These are phyloP conservation scores for Athetis lepigone DNA, from an alignment of 2,888 invertebrate species.

Conservation along the genomic window DNA sequence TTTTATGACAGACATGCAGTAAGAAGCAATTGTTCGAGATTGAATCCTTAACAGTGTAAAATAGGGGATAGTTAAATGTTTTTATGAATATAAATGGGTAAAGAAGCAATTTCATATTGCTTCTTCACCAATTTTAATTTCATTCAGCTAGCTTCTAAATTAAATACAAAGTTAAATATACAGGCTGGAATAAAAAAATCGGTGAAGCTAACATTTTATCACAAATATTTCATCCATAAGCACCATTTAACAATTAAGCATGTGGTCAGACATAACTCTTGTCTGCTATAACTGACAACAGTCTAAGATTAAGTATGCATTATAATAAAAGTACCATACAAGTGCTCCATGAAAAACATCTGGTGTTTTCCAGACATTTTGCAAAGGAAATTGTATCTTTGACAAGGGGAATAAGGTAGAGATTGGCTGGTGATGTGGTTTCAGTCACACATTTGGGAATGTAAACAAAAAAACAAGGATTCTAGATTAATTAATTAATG, in stretches of 20 bases:
- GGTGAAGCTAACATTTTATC: not conserved
- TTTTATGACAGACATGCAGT: no score
- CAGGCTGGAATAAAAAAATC: not conserved
- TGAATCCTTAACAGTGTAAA: no score
- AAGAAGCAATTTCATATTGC: no score
- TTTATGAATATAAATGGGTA: no score
- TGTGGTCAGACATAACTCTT: slow-evolving; percentile 52
- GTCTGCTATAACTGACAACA: slow-evolving; percentile 48
- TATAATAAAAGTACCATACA: slow-evolving; percentile 44
- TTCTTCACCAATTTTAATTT: no score
- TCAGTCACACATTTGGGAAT: slow-evolving; percentile 24
- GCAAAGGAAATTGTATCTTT: slow-evolving; percentile 27
- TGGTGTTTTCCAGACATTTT: slow-evolving; percentile 24
- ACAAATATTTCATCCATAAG: slow-evolving; percentile 19
- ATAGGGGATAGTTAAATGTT: no score
- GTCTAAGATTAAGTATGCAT: slow-evolving; percentile 45
- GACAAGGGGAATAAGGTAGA: not conserved
- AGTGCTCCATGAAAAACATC: slow-evolving; percentile 51
- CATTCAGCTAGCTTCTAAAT: no score
- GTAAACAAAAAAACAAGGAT: slow-evolving; percentile 53
- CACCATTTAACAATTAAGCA: slow-evolving; percentile 32
- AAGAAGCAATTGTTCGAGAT: no score
- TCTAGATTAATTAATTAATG: slow-evolving; percentile 45
- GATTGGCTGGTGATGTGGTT: not conserved
- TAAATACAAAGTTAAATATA: not conserved